Base-by-base conservation (phyloP, 1,140 invertebrate genomes). In the Pseudachorutes palmiensis region DNA sequence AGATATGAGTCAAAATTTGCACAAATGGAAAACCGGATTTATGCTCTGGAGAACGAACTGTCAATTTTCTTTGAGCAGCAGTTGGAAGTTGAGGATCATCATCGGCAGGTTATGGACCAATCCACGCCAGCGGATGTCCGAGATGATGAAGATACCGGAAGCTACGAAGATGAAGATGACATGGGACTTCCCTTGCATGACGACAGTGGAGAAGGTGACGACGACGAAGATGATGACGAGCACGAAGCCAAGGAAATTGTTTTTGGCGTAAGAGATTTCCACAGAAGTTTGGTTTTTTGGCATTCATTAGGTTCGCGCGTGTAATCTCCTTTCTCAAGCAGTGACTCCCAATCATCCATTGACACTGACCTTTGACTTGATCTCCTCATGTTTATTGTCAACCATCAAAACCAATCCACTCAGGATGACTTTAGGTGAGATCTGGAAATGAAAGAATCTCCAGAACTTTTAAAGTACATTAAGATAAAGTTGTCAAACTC, bases 1-100 rank as follows among this genome's bases (percentile, higher is more conserved):
- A 31, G 61, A 1, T 67, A 70, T 36, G 69, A 70, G 59, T 33
- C 55, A 30, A 62, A 32, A 49, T 64, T 70, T 12, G 48, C 41
- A n/a, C n/a, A 61, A 12, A 64, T 64, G 19, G 69, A 70, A 26
- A 1, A 58, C 24, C 64, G 69, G 24, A 32, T 70, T 24, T 29
- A 30, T 22, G 33, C 29, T 2, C 30, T 70, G 26, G 69, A 70
- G 62, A 30, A 66, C 58, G 65, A 67, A 30, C 41, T 70, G 1
- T 31, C 28, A n/a, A 9, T 29, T 24, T 41, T 48, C 61, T 16
- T 55, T 12, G n/a, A n/a, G n/a, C 12, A 26, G 24, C 51, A 55
- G 24, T 55, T 55, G 51, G 51, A 55, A 26, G 24, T 55, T 5
- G 5, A 55, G 36, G 36, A 45, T 12, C 36, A 45, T 45, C 36